Conservation (phyloP, 1,140 invertebrate genomes). For the silkworm (Bombyx mori) region ASM3026992v2 NC_085117.1:14636001-14636500, state of each 20-base stretch:
- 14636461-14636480: conserved; percentile 68
- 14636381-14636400: conserved; percentile 63
- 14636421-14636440: conserved; percentile 63
- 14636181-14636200: no score
- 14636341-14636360: conserved; percentile 69
- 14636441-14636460: conserved; percentile 66
- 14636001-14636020: no score
- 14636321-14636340: conserved; percentile 58
- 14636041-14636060: no score
- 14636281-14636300: conserved; percentile 66
- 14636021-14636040: no score
- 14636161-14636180: no score
- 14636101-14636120: no score
- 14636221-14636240: conserved; percentile 8
- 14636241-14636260: conserved; percentile 37
- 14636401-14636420: conserved; percentile 59
- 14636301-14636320: conserved; percentile 66
- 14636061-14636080: no score
- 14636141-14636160: no score
- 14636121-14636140: no score
- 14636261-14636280: conserved; percentile 66
- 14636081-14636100: no score
- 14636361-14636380: conserved; percentile 67
- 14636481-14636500: conserved; percentile 67
- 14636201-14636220: conserved; percentile 5